Evolutionary conservation across 1,140 invertebrate species (phyloP).

Genomic region (Elysia chlorotica): DNA sequence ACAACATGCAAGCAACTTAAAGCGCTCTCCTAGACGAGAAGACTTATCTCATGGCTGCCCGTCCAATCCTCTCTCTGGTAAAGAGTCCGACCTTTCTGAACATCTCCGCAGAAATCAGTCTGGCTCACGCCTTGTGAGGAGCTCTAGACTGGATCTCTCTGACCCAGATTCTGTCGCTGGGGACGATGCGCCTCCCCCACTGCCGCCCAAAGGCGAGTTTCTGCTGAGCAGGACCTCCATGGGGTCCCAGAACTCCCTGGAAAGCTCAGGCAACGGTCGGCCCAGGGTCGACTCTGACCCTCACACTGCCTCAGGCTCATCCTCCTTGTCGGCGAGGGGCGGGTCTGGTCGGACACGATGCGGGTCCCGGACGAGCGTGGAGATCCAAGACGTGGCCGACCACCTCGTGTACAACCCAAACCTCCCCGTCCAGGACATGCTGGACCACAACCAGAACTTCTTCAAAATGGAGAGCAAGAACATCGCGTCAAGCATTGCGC

Average conservation of each 20-base stretch:
- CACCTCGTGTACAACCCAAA: not conserved
- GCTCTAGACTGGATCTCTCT: too few species aligned
- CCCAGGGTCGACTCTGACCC: not conserved
- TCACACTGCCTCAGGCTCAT: not conserved
- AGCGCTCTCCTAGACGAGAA: too few species aligned
- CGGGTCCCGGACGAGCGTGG: not conserved
- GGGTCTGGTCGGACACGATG: not conserved
- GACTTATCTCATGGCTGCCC: too few species aligned
- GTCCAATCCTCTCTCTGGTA: too few species aligned
- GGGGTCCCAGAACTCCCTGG: constrained; percentile 4
- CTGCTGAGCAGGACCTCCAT: constrained; percentile 1
- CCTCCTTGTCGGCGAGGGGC: not conserved
- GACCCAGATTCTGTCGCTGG: too few species aligned
- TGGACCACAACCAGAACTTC: not conserved
- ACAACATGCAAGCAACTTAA: too few species aligned
- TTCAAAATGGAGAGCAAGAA: not conserved
- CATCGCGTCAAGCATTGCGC: not conserved
- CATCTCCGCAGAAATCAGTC: too few species aligned
- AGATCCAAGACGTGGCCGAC: not conserved
- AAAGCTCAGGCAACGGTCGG: not conserved
- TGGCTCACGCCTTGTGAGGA: too few species aligned
- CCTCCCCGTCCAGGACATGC: not conserved
- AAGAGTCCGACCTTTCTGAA: too few species aligned
- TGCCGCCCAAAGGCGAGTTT: constrained; percentile 5
- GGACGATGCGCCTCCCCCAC: not conserved